Base-by-base conservation (phyloP, 2,113 vertebrate genomes). In the Limnothrissa miodon region DNA sequence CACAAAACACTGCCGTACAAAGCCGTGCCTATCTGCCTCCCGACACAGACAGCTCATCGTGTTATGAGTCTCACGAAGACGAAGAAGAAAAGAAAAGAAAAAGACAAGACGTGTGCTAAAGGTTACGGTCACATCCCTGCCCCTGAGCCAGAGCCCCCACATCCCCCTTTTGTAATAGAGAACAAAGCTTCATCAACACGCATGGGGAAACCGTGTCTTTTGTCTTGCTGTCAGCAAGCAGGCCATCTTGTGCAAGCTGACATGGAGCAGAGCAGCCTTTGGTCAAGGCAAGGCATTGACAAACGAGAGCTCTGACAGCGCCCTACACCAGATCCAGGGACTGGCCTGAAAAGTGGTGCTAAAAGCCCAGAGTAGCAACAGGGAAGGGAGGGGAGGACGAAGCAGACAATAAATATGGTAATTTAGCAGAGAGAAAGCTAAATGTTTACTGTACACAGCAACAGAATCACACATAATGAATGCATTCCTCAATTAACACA, bases 151-250 rank as follows among this genome's bases (percentile, higher is more conserved):
- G 13, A 74, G 29, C 33, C 66, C 66, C 66, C 66, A 9, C 83
- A 62, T 51, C 11, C 48, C 19, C 15, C 70, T 53, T 39, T 89
- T 70, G 81, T 84, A 81, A 88, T 86, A 86, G 91, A 90, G 91
- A 88, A 74, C 90, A 85, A 83, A 86, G 81, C 86, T 79, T 5
- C 89, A 90, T 91, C 92, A 92, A 90, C 82, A 82, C 1, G 78
- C 90, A 86, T 89, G 66, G 90, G 90, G 87, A 93, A 92, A 87
- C 13, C 17, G 84, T 87, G 86, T 83, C 84, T 86, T 89, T 85
- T 87, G 85, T 85, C 56, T 88, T 89, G 87, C 66, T 74, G 66
- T 74, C 66, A 74, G 66, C 66, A 33, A 15, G 66, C 13, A 15
- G 66, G 33, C 66, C 66, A 74, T 74, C 66, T 74, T 15, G 29